Evolutionary conservation across 1,140 invertebrate genomes (phyloP).

Genomic region (Asbolus verrucosus): DNA sequence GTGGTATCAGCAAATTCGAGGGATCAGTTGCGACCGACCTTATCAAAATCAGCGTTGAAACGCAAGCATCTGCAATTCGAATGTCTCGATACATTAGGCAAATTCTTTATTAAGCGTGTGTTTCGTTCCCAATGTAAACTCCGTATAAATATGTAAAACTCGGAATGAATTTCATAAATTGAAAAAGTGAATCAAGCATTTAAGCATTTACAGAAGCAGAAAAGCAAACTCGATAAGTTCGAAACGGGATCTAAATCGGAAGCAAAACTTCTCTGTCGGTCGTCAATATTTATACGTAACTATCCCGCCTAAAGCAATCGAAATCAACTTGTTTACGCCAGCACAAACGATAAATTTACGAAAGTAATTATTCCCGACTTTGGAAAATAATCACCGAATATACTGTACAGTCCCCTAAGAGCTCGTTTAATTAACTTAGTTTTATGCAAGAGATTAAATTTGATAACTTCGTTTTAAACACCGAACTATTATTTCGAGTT

Average conservation of each 20-base stretch:
- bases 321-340: constrained; percentile 34
- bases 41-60: too few relatives aligned
- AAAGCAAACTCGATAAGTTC: constrained; percentile 10
- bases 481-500: constrained; percentile 21
- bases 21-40: too few relatives aligned
- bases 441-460: constrained; percentile 39
- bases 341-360: constrained; percentile 27
- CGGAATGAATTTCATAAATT: constrained; percentile 5
- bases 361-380: constrained; percentile 23
- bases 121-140: too few relatives aligned
- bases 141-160: neutral
- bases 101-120: too few relatives aligned
- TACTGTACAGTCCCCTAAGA: constrained; percentile 7
- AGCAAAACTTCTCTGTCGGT: neutral
- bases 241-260: neutral
- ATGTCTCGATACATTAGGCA: too few relatives aligned
- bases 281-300: constrained; percentile 25
- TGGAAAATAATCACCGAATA: constrained; percentile 26
- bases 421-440: constrained; percentile 30
- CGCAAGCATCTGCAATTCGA: too few relatives aligned
- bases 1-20: too few relatives aligned
- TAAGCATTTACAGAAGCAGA: neutral
- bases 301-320: constrained; percentile 21
- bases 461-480: constrained; percentile 32
- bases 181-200: neutral